Base-by-base conservation (phyloP, 2,113 vertebrate species). In the Castor canadensis region DNA sequence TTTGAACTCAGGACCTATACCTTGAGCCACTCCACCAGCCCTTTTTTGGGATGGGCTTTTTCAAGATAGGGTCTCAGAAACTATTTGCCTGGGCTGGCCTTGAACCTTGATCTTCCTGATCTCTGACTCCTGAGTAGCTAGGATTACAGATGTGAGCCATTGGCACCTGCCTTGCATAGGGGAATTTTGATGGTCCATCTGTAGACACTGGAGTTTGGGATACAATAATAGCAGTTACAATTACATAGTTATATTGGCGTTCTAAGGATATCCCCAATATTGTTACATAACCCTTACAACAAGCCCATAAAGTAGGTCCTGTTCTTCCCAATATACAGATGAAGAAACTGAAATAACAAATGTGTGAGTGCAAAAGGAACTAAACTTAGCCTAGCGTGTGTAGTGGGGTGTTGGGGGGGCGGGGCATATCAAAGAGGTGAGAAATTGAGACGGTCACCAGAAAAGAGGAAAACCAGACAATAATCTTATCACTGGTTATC, bases 391-490 rank as follows among this genome's bases (percentile, higher is more conserved):
- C 38, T 91, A 79, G 4, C n/a, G n/a, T n/a, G n/a, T n/a, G n/a
- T n/a, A n/a, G n/a, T n/a, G n/a, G n/a, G n/a, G n/a, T n/a, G n/a
- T n/a, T n/a, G 52, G 35, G 47, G 85, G 54, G 58, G 11, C 22
- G n/a, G n/a, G n/a, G n/a, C 35, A 17, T 38, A 17, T 17, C 3
- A 10, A 91, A 40, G 45, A 43, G 4, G 24, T 49, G n/a, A 54
- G 82, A 94, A 94, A 66, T 54, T 95, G 77, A 88, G 69, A 85
- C 28, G 58, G 40, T 87, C 60, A 82, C 28, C 13, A 86, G 79
- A 73, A 89, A 76, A 97, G 86, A 89, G 87, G 94, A 26, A 95
- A 82, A 67, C 32, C 73, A 30, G 79, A 35, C 45, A 35, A 38
- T 28, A 54, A 91, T 58, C 47, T 32, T 10, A 7, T 75, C 76